phyloP scores from a whole-genome alignment of 2,888 invertebrate genomes.

The Diarsia brunnea region DNA sequence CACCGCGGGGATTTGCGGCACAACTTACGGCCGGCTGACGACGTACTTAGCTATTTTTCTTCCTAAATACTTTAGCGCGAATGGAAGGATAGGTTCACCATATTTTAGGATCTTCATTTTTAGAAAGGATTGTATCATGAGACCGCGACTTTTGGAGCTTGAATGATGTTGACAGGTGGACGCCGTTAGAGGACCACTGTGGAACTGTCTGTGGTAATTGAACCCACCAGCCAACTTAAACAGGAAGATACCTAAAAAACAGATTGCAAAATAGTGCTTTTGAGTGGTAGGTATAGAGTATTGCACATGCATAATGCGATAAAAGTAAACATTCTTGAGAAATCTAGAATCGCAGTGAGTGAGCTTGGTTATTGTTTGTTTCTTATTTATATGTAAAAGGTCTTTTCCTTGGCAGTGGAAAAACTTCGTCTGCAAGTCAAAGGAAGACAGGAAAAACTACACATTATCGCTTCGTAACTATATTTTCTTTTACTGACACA shows the following conservation, averaged over 20 bases:
- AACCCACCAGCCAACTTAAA: background rate
- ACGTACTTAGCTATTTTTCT: slow-evolving; percentile 53
- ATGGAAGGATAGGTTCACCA: slow-evolving; percentile 33
- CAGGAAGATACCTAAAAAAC: background rate
- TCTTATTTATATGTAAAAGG: slow-evolving; percentile 1
- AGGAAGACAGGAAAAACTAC: background rate
- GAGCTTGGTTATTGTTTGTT: slow-evolving; percentile 8
- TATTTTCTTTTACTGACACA: background rate
- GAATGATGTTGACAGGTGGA: background rate
- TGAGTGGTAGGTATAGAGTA: too few species aligned
- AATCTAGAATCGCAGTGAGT: background rate
- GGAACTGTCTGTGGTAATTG: background rate
- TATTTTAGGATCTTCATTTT: background rate
- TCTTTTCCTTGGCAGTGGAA: background rate
- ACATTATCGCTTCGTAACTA: slow-evolving; percentile 8
- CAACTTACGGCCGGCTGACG: slow-evolving; percentile 39
- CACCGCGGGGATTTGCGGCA: slow-evolving; percentile 38
- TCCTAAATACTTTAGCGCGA: slow-evolving; percentile 43
- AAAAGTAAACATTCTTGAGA: background rate
- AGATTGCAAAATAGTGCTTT: background rate
- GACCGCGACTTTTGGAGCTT: background rate
- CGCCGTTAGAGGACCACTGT: background rate
- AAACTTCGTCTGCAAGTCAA: background rate
- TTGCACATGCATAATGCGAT: background rate
- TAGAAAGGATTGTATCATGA: background rate